Conservation (phyloP, 2,113 vertebrate genomes). For the Gambusia affinis region DNA sequence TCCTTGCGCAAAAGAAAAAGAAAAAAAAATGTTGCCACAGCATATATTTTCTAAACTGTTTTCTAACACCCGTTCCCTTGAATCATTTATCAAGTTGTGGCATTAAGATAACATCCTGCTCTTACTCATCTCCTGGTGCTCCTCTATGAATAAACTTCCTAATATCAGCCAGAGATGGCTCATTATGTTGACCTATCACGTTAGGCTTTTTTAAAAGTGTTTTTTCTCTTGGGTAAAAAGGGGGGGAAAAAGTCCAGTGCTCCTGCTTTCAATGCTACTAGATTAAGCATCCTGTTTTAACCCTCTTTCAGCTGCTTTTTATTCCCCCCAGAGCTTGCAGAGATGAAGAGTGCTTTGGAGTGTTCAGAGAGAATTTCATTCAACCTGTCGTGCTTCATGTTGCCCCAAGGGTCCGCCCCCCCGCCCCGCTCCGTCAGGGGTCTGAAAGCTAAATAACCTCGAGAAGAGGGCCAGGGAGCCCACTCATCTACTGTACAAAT, state of each 20-base stretch:
- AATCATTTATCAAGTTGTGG: slow-evolving; percentile 74
- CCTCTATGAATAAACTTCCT: slow-evolving; percentile 71
- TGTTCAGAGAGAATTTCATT: slow-evolving; percentile 70
- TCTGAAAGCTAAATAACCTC: slow-evolving; percentile 67
- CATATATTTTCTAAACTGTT: slow-evolving; percentile 43
- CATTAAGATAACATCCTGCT: slow-evolving; percentile 71
- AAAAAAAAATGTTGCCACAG: not conserved
- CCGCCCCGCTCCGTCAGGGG: slow-evolving; percentile 63
- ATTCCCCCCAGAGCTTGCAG: slow-evolving; percentile 43
- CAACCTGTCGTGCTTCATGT: slow-evolving; percentile 68
- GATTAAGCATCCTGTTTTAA: slow-evolving; percentile 71
- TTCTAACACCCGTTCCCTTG: slow-evolving; percentile 46
- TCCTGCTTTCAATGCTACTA: slow-evolving; percentile 44
- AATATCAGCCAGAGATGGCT: slow-evolving; percentile 73
- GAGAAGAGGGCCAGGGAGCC: slow-evolving; percentile 52
- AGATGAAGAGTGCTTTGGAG: slow-evolving; percentile 72
- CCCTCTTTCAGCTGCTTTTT: slow-evolving; percentile 48
- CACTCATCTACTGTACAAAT: slow-evolving; percentile 69
- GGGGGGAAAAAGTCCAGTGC: slow-evolving; percentile 1
- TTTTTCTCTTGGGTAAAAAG: slow-evolving; percentile 65
- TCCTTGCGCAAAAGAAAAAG: not conserved
- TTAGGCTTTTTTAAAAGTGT: slow-evolving; percentile 59
- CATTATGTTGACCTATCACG: slow-evolving; percentile 70
- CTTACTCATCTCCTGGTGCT: slow-evolving; percentile 60
- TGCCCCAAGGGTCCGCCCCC: slow-evolving; percentile 49